phyloP scores from a whole-genome alignment of 2,888 invertebrate species.

The Brachynemurus nebulosus region DNA sequence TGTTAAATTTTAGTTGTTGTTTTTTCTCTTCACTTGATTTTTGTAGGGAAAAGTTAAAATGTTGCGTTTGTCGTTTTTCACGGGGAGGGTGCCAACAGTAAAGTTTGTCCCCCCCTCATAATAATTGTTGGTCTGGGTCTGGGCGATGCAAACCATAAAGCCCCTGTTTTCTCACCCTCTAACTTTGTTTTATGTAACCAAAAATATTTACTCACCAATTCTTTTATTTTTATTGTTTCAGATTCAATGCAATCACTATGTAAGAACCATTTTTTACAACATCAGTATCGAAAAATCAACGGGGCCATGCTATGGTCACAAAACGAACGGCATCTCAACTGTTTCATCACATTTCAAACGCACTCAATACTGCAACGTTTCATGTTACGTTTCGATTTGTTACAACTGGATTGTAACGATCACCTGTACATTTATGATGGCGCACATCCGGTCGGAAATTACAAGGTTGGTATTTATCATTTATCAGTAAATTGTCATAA shows the following conservation, averaged over 20 bases:
- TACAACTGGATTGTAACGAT: slow-evolving; percentile 88
- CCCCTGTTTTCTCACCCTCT: no score
- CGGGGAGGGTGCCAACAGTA: no score
- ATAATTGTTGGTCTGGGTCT: no score
- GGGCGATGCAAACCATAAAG: no score
- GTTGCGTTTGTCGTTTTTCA: no score
- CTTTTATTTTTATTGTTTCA: slow-evolving; percentile 33
- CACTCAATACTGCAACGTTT: slow-evolving; percentile 88
- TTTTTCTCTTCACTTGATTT: no score
- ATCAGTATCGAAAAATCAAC: slow-evolving; percentile 80
- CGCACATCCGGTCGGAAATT: slow-evolving; percentile 74
- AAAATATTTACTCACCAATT: neutral
- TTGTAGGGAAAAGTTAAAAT: no score
- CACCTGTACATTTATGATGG: slow-evolving; percentile 88
- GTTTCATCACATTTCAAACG: slow-evolving; percentile 87
- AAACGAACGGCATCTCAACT: slow-evolving; percentile 82
- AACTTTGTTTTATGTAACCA: no score
- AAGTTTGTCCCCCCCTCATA: no score
- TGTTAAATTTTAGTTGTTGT: no score
- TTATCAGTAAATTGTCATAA: no score
- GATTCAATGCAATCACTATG: slow-evolving; percentile 83
- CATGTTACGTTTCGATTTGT: slow-evolving; percentile 84
- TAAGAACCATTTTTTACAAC: slow-evolving; percentile 79
- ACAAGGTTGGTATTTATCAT: slow-evolving; percentile 66
- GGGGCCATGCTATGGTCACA: slow-evolving; percentile 82